Evolutionary conservation across 2,113 vertebrate genomes (phyloP).

Genomic region (Arothron firmamentum): DNA sequence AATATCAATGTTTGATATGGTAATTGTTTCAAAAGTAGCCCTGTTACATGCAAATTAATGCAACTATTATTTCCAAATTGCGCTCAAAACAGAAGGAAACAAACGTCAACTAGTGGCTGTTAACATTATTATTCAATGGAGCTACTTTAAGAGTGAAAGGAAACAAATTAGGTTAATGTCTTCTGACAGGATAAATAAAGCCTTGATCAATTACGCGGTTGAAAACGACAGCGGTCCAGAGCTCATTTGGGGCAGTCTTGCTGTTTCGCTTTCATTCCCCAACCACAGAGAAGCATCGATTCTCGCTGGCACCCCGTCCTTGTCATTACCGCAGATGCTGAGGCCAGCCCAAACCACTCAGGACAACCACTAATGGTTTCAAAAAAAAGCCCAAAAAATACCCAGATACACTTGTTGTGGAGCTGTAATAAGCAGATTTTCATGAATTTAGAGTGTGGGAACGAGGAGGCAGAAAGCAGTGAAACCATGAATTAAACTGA

Average conservation of each 20-base stretch:
- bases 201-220: constrained; percentile 69
- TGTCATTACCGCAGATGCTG: constrained; percentile 62
- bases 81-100: constrained; percentile 3
- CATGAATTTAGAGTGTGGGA: constrained; percentile 44
- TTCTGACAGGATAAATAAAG: constrained; percentile 69
- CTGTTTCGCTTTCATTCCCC: constrained; percentile 61
- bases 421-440: constrained; percentile 66
- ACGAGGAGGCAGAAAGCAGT: constrained; percentile 29
- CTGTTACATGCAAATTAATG: constrained; percentile 33
- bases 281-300: constrained; percentile 64
- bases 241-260: constrained; percentile 36
- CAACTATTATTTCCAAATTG: constrained; percentile 24
- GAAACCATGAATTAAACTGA: constrained; percentile 48
- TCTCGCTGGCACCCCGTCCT: constrained; percentile 60
- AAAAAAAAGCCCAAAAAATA: constrained; percentile 58
- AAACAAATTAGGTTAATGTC: constrained; percentile 70
- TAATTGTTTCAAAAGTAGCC: constrained; percentile 48
- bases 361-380: constrained; percentile 64
- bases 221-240: constrained; percentile 37
- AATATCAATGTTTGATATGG: constrained; percentile 55
- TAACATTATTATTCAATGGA: constrained; percentile 56
- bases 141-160: constrained; percentile 59
- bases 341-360: constrained; percentile 57
- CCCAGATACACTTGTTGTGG: constrained; percentile 53
- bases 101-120: constrained; percentile 19